Percentiles rank a stretch among this genome's conserved stretches.
Evolutionary conservation across 1,140 invertebrate species (phyloP).

Genomic region (Ooceraea biroi): DNA sequence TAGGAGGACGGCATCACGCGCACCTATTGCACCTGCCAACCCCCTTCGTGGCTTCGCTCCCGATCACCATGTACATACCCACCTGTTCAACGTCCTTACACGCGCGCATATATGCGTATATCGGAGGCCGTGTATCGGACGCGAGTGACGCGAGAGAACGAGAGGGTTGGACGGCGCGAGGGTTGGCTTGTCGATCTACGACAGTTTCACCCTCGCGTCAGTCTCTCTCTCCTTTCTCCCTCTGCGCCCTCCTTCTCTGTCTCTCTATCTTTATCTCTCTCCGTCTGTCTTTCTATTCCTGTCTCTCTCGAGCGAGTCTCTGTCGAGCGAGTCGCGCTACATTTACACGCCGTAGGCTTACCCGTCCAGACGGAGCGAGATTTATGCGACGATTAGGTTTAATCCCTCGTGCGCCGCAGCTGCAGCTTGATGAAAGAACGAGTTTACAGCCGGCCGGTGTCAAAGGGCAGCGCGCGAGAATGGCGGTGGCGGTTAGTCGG

Average conservation of each 20-base stretch:
- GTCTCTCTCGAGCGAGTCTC: background rate
- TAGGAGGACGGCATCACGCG: conserved; percentile 50
- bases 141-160: background rate
- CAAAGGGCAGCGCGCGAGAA: background rate
- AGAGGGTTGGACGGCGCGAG: background rate
- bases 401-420: conserved; percentile 30
- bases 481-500: background rate
- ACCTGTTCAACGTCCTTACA: conserved; percentile 34
- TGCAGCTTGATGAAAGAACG: conserved; percentile 44
- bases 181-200: conserved; percentile 55
- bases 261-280: too few relatives aligned
- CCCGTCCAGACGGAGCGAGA: conserved; percentile 17
- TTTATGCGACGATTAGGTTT: conserved; percentile 56
- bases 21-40: conserved; percentile 5
- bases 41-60: background rate
- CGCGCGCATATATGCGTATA: conserved; percentile 5
- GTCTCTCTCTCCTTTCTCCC: background rate
- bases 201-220: conserved; percentile 7
- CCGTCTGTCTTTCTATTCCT: too few relatives aligned
- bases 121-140: conserved; percentile 9
- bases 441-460: background rate
- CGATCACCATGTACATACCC: conserved; percentile 50
- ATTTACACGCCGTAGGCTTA: conserved; percentile 61
- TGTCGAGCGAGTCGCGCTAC: conserved; percentile 44
- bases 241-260: too few relatives aligned